Conservation (phyloP, 2,888 invertebrate genomes). For the Calliscelio sp. region DNA sequence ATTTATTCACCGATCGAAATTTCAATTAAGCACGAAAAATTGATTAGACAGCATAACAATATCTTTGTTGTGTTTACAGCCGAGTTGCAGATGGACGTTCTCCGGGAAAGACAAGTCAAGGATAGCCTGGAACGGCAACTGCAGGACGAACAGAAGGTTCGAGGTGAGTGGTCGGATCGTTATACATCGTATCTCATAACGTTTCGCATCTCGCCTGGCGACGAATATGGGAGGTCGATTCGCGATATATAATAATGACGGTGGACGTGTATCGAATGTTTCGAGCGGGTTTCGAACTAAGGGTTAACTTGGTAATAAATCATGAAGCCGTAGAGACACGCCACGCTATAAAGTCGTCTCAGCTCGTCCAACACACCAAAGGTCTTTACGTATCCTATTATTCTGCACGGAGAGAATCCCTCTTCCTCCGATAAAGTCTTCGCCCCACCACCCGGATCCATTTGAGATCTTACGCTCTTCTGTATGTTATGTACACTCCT, state of each 20-base stretch:
- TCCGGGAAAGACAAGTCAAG: constrained; percentile 96
- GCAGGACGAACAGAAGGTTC: constrained; percentile 96
- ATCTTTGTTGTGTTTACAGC: constrained; percentile 88
- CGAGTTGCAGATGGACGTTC: constrained; percentile 97
- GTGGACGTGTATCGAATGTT: constrained; percentile 76
- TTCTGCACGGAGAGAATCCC: constrained; percentile 79
- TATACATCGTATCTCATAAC: constrained; percentile 68
- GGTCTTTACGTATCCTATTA: constrained; percentile 82
- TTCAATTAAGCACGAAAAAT: constrained; percentile 39
- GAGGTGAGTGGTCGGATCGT: constrained; percentile 90
- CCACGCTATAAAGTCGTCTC: constrained; percentile 81
- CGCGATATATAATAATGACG: constrained; percentile 77
- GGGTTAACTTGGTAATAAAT: constrained; percentile 85
- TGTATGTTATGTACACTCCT: constrained; percentile 69
- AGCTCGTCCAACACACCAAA: constrained; percentile 73
- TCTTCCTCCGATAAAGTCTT: constrained; percentile 69
- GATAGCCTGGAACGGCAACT: constrained; percentile 97
- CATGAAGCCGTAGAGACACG: constrained; percentile 84
- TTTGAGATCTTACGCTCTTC: constrained; percentile 61
- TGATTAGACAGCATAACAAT: constrained; percentile 41
- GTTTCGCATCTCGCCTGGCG: constrained; percentile 63
- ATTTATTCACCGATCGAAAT: too few species aligned
- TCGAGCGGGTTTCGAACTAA: constrained; percentile 78
- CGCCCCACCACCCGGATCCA: constrained; percentile 60
- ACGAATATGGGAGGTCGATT: constrained; percentile 76